Evolutionary conservation across 2,113 vertebrate species (phyloP).

Genomic region (Podocnemis expansa): DNA sequence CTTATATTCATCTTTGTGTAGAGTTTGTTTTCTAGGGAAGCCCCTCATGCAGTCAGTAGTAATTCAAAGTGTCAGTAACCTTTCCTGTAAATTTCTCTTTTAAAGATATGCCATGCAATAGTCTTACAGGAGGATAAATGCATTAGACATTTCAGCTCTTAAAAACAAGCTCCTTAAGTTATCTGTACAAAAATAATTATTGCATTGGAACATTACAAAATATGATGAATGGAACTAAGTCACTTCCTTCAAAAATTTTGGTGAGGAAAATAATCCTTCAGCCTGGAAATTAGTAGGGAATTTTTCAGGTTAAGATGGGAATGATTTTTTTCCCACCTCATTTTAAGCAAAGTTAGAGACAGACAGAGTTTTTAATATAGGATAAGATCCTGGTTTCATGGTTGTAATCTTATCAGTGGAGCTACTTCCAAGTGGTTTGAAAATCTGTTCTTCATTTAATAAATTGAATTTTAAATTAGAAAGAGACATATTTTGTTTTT

Average conservation of each 20-base stretch:
- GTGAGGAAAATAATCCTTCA: not conserved
- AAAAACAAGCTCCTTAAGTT: not conserved
- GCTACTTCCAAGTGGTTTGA: not conserved
- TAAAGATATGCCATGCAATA: not conserved
- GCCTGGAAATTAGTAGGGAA: not conserved
- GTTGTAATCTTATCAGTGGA: not conserved
- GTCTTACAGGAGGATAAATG: not conserved
- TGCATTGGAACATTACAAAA: not conserved
- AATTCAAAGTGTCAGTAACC: not conserved
- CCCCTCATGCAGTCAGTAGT: not conserved
- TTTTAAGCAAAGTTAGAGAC: not conserved
- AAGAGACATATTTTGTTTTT: not conserved
- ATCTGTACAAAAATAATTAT: not conserved
- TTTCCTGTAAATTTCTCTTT: not conserved
- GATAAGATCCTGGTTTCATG: not conserved
- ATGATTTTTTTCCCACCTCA: not conserved
- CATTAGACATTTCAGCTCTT: not conserved
- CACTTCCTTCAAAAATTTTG: not conserved
- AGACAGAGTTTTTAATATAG: not conserved
- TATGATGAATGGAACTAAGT: not conserved
- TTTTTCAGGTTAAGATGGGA: not conserved
- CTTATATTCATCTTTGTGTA: not conserved
- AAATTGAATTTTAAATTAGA: not conserved
- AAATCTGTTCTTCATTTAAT: not conserved
- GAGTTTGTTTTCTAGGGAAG: not conserved